phyloP scores from a whole-genome alignment of 2,113 vertebrate genomes.

The Centropus bengalensis region DNA sequence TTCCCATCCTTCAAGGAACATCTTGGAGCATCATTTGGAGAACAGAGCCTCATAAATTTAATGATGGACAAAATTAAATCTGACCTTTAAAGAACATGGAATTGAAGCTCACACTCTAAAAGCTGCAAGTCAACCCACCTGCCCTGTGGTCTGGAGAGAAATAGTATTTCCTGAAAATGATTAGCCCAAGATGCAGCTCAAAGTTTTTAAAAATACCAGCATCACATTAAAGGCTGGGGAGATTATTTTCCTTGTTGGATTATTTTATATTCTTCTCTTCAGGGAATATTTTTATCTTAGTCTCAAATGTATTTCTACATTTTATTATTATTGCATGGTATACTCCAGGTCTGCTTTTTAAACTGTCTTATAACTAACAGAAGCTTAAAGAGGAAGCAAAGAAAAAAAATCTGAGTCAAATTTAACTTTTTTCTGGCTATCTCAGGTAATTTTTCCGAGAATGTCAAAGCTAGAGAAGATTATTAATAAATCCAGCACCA shows the following conservation, averaged over 20 bases:
- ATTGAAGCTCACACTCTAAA: not conserved
- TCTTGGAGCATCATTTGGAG: not conserved
- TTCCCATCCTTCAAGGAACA: not conserved
- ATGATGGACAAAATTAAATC: not conserved
- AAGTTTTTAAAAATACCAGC: not conserved
- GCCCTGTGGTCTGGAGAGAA: not conserved
- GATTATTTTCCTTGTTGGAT: not conserved
- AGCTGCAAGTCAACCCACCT: not conserved
- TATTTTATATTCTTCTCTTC: not conserved
- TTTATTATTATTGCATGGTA: not conserved
- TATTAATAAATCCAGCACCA: slow-evolving; percentile 71
- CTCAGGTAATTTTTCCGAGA: slow-evolving; percentile 64
- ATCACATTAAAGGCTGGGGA: not conserved
- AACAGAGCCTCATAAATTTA: not conserved
- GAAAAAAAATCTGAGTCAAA: not conserved
- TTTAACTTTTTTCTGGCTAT: slow-evolving; percentile 46
- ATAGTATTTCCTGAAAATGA: not conserved
- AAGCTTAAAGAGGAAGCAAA: slow-evolving; percentile 69
- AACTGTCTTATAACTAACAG: slow-evolving; percentile 54
- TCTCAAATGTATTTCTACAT: not conserved
- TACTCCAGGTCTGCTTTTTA: slow-evolving; percentile 57
- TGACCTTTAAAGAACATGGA: slow-evolving; percentile 1
- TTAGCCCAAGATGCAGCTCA: not conserved
- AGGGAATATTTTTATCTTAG: not conserved
- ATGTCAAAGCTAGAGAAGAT: slow-evolving; percentile 21